These are phyloP conservation scores for Lethrus apterus DNA, from an alignment of 1,140 invertebrate species.

Conservation along the genomic window DNA sequence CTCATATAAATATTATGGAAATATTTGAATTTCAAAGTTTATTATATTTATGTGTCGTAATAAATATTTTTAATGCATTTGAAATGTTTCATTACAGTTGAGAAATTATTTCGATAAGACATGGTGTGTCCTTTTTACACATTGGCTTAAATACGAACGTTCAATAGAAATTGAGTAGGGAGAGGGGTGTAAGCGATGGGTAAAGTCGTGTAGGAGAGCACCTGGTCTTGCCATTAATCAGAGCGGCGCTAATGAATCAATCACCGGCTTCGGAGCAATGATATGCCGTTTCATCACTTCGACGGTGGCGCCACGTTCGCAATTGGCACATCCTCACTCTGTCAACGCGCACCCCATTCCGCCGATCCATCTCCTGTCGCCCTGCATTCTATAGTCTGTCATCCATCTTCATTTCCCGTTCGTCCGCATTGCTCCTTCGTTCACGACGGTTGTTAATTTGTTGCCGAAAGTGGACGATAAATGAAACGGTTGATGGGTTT, in stretches of 20 bases:
- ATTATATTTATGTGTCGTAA: too few species aligned
- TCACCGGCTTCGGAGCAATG: constrained; percentile 4
- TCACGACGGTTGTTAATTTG: constrained; percentile 16
- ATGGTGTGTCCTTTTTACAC: not conserved
- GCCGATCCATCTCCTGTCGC: not conserved
- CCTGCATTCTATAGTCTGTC: constrained; percentile 5
- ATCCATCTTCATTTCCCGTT: constrained; percentile 19
- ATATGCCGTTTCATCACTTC: constrained; percentile 15
- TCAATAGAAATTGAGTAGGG: not conserved
- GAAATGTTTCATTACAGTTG: too few species aligned
- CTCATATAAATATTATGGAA: too few species aligned
- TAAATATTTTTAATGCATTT: too few species aligned
- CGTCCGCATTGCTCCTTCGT: constrained; percentile 5
- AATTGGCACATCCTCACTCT: not conserved
- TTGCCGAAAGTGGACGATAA: constrained; percentile 16
- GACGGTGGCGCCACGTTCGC: not conserved
- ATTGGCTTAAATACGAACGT: too few species aligned
- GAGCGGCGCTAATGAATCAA: constrained; percentile 15
- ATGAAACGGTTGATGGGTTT: constrained; percentile 7
- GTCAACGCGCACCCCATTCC: constrained; percentile 1
- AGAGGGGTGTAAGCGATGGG: not conserved
- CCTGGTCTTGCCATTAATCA: constrained; percentile 16
- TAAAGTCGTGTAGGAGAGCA: not conserved
- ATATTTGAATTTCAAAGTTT: too few species aligned
- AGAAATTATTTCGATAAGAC: not conserved